Conservation (phyloP, 2,888 invertebrate species). For the Drosophila limbata region DNA sequence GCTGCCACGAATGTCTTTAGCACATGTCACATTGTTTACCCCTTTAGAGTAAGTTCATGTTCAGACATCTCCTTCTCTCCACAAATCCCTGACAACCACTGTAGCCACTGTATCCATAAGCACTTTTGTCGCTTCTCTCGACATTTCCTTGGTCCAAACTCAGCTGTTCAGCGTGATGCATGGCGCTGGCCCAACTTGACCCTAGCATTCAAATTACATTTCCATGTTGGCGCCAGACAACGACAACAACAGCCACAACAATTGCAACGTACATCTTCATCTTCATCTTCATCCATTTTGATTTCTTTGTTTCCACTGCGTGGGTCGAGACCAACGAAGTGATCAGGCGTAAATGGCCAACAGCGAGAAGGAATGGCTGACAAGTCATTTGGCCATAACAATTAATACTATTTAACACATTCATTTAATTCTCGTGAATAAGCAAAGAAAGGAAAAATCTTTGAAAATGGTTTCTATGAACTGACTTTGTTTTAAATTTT, state of each 20-base stretch:
- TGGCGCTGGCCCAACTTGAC: slow-evolving; percentile 70
- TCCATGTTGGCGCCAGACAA: slow-evolving; percentile 71
- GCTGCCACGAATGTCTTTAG: slow-evolving; percentile 72
- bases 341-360: slow-evolving; percentile 32
- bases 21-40: slow-evolving; percentile 69
- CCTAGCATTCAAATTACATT: slow-evolving; percentile 74
- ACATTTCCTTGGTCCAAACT: slow-evolving; percentile 50
- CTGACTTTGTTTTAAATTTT: slow-evolving; percentile 3
- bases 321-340: slow-evolving; percentile 48
- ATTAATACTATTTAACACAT: slow-evolving; percentile 12
- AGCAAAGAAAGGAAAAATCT: neutral
- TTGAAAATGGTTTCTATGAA: slow-evolving; percentile 1
- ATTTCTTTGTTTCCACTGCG: slow-evolving; percentile 53
- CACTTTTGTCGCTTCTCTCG: slow-evolving; percentile 4
- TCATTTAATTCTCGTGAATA: slow-evolving; percentile 9
- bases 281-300: slow-evolving; percentile 25
- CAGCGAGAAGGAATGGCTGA: slow-evolving; percentile 14
- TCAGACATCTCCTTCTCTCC: neutral
- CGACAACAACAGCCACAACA: slow-evolving; percentile 9
- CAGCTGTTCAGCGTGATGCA: slow-evolving; percentile 54
- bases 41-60: slow-evolving; percentile 20
- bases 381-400: slow-evolving; percentile 20
- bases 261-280: slow-evolving; percentile 24
- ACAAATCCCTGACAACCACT: slow-evolving; percentile 22
- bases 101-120: slow-evolving; percentile 3